Percentiles rank a stretch among this genome's conserved stretches.
Evolutionary conservation across 2,113 vertebrate genomes (phyloP).

Genomic region (Myxocyprinus asiaticus): DNA sequence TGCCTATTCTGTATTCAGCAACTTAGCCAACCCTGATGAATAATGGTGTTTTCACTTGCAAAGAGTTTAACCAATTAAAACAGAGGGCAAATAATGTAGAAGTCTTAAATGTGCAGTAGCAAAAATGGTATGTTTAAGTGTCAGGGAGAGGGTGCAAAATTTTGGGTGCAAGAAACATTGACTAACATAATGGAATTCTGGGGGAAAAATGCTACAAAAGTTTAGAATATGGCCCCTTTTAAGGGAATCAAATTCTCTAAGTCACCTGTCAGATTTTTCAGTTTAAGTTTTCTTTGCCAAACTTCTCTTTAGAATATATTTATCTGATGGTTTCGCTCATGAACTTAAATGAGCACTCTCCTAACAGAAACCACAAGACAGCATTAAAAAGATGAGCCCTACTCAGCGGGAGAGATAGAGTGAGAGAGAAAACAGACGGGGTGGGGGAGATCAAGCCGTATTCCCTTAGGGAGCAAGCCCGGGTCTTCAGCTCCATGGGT

Average conservation of each 20-base stretch:
- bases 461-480: constrained; percentile 25
- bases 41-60: too few relatives aligned
- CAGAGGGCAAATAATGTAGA: too few relatives aligned
- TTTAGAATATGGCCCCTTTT: too few relatives aligned
- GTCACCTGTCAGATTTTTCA: constrained; percentile 2
- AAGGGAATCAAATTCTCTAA: neutral
- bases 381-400: neutral
- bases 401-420: neutral
- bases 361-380: constrained; percentile 11
- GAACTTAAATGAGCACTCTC: constrained; percentile 21
- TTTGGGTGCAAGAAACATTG: too few relatives aligned
- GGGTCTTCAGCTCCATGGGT: constrained; percentile 48
- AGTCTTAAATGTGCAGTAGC: too few relatives aligned
- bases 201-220: too few relatives aligned
- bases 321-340: neutral
- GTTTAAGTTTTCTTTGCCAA: constrained; percentile 9
- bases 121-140: too few relatives aligned
- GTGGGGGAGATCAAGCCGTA: constrained; percentile 30
- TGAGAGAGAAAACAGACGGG: constrained; percentile 32
- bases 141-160: too few relatives aligned
- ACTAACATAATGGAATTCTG: too few relatives aligned
- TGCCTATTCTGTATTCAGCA: too few relatives aligned
- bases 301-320: constrained; percentile 3
- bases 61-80: too few relatives aligned
- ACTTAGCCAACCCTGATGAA: too few relatives aligned